Evolutionary conservation across 2,888 invertebrate genomes (phyloP), one percentile per base, ranked within the genome.

Genomic region (Penaeus monodon): DNA sequence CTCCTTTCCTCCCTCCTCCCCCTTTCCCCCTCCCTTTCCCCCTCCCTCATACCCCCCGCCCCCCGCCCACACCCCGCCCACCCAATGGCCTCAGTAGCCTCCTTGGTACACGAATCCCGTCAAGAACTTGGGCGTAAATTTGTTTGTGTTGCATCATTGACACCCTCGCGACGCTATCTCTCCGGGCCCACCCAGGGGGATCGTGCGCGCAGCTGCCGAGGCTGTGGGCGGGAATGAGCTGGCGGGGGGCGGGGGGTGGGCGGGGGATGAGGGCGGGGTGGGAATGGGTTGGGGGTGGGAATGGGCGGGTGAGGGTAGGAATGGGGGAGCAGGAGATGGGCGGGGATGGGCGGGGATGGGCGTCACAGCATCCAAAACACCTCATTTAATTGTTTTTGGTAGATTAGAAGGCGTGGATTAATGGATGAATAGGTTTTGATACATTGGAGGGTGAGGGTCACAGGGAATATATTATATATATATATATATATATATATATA

Each of bases 101-200:
- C 44, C 44, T 38, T 68, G 81, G 81, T 81, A 81, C 81, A 81
- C 29, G 81, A 24, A 22, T 82, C 64, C 63, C 82, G 63, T 74
- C 82, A 63, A 73, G 73, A 82, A 29, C 63, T 84, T 84, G 44
- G 66, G 83, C 66, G 77, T 66, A 38, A 77, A 77, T 84, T 84
- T 84, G 84, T 84, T 84, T 84, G 68, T 84, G 44, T 84, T 84
- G 84, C 84, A 78, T 84, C 84, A 68, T 82, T 77, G 84, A 78
- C 77, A 84, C 68, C 78, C 64, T 77, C 68, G 27, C 57, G 38
- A 24, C 57, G 57, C 77, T 78, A 65, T 57, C 78, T n/a, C 70
- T 49, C 33, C 57, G 1, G 29, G 17, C 68, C 73, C 63, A 38
- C 74, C 63, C 68, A 44, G 44, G 29, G 27, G 65, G 66, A 64